Base-by-base conservation (phyloP, 1,140 invertebrate genomes). In the Bombus consobrinus region DNA sequence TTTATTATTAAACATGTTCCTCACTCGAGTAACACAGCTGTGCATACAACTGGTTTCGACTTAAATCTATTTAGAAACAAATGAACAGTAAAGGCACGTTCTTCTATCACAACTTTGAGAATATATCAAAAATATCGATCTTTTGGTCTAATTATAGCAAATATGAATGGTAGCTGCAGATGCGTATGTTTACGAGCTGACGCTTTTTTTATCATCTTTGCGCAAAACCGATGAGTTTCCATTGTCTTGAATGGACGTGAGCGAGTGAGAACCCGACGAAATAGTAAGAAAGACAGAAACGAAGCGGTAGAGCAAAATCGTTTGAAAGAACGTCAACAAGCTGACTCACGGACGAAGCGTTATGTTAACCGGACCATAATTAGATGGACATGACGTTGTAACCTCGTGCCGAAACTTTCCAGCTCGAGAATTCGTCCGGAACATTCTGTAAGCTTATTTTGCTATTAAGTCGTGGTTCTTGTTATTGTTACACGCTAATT, bases 311-410 rank as follows among this genome's bases (percentile, higher is more conserved):
- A 39, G 66, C 74, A 13, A 83, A 83, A 41, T 64, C 81, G 68
- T 78, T 84, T 62, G 47, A 71, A 78, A 41, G 74, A 84, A 71
- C 83, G 83, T 79, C 64, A 84, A 79, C 83, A 78, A 53, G 83
- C 83, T 84, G 66, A 47, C 53, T 82, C 62, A 62, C 71, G 69
- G 5, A 64, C 77, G n/a, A 25, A 68, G 22, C 59, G 53, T 69
- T 43, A 69, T n/a, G 25, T 79, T 76, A 64, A 88, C 80, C 81
- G 66, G 25, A 80, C 86, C 81, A 78, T 88, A 89, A 89, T 89
- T 89, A 88, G 88, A 81, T 75, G 66, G 34, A n/a, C 53, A 64
- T 84, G 82, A 88, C 82, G 88, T 78, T 75, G 41, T n/a, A 53
- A 57, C 43, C 62, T 76, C 72, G 81, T 57, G 41, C 18, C 59